Conservation (phyloP, 2,113 vertebrate genomes). For the Pomatorhinus ruficollis region DNA sequence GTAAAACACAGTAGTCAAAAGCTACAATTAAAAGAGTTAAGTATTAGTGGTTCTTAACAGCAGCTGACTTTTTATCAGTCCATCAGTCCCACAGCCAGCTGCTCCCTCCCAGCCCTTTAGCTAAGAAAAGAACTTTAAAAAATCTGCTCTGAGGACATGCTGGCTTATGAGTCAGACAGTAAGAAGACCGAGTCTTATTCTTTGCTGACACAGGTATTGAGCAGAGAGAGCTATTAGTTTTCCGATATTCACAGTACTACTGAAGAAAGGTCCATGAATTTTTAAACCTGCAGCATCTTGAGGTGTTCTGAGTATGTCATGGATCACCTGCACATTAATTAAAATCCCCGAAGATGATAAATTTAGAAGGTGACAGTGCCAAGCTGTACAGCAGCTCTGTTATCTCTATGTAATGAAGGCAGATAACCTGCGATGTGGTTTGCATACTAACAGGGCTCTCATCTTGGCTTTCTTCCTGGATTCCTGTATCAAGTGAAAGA, state of each 20-base stretch:
- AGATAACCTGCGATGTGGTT: neutral
- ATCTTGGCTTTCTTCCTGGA: neutral
- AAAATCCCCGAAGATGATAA: neutral
- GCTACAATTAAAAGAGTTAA: neutral
- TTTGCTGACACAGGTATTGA: neutral
- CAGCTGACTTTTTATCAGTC: neutral
- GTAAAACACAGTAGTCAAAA: neutral
- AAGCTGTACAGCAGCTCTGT: neutral
- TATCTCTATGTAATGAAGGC: neutral
- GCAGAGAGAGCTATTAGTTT: neutral
- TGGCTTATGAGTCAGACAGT: neutral
- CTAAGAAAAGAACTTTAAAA: neutral
- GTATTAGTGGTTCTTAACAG: neutral
- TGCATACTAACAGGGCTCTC: neutral
- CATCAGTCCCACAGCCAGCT: neutral
- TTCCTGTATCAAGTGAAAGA: neutral
- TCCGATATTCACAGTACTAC: neutral
- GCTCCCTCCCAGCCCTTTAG: neutral
- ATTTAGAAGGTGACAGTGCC: neutral
- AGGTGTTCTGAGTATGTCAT: neutral
- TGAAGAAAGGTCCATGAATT: neutral
- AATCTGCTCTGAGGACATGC: neutral
- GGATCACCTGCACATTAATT: slow-evolving; percentile 11
- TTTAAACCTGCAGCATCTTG: neutral
- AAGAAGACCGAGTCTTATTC: neutral